Conservation (phyloP, 2,113 vertebrate species). For the Pachyramphus minor region DNA sequence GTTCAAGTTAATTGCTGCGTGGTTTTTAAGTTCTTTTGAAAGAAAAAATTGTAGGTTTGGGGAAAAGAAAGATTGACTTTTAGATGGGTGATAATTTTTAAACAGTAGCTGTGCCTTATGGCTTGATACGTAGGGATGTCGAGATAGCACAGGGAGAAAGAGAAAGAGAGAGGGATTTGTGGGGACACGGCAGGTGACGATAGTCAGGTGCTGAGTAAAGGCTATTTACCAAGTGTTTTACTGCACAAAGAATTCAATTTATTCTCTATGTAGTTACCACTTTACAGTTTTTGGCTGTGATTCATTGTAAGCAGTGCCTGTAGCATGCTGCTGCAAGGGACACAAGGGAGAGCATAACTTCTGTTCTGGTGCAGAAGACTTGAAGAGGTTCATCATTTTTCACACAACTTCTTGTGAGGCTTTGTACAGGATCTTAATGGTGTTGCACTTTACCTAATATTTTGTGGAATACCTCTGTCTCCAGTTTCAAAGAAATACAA, state of each 20-base stretch:
- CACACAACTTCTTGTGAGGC: not conserved
- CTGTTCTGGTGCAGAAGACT: not conserved
- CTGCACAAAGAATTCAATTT: not conserved
- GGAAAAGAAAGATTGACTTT: not conserved
- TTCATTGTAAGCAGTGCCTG: not conserved
- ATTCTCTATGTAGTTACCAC: not conserved
- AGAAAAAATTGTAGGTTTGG: not conserved
- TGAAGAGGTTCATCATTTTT: not conserved
- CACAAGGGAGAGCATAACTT: not conserved
- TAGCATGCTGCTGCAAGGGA: not conserved
- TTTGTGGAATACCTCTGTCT: not conserved
- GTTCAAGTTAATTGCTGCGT: not conserved
- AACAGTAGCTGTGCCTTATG: not conserved
- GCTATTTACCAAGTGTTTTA: slow-evolving; percentile 4
- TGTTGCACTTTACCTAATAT: not conserved
- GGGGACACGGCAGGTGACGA: not conserved
- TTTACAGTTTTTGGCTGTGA: not conserved
- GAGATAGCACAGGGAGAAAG: not conserved
- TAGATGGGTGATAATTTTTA: not conserved
- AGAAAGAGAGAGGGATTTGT: not conserved
- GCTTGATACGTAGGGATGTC: not conserved
- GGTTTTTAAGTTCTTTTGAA: not conserved
- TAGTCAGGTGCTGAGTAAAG: not conserved
- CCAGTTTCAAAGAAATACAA: not conserved
- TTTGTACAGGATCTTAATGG: not conserved